Evolutionary conservation across 64 coral and sea anemone species (phyloP), one percentile per base, ranked within the genome.

Genomic region (Anthopleura sola): DNA sequence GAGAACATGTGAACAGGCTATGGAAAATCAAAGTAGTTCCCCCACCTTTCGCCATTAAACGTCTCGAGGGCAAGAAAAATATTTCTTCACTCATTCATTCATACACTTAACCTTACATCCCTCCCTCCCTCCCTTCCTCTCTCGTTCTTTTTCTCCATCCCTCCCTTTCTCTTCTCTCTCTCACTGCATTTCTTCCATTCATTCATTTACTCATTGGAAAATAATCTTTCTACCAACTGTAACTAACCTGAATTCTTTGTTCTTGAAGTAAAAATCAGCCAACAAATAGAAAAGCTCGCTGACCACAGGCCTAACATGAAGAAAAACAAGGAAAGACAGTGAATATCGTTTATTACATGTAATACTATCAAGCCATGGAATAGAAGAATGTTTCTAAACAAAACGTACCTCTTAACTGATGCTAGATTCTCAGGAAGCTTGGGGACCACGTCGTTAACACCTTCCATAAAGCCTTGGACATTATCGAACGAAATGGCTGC

Each of bases 211-310:
- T 44, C 40, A 18, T 3, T 56, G 55, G 36, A 5, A 20, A 66
- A 40, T 34, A 46, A 2, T 1, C 11, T 4, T 20, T 12, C 56
- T 2, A 14, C 17, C 12, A 60, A 29, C 9, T 55, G 11, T 20
- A 71, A 71, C 29, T 71, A 34, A 99, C 97, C 97, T 99, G 75
- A 99, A 99, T 85, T 99, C 97, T 79, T 99, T 99, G 85, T 99
- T 99, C 85, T 99, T 99, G 60, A 99, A 99, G 68, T 88, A 99
- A 62, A 92, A 99, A 75, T 99, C 97, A 90, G 97, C 97, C 20
- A 99, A 86, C 14, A 99, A 85, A 74, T 99, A 99, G 38, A 99
- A 99, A 13, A 99, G 75, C 78, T 89, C 97, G 68, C 77, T 82
- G 32, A 99, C 76, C 37, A 99, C 97, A 81, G 97, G 97, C 68